Base-by-base conservation (phyloP, 2,797 vertebrate species). In the Acipenser oxyrinchus region DNA sequence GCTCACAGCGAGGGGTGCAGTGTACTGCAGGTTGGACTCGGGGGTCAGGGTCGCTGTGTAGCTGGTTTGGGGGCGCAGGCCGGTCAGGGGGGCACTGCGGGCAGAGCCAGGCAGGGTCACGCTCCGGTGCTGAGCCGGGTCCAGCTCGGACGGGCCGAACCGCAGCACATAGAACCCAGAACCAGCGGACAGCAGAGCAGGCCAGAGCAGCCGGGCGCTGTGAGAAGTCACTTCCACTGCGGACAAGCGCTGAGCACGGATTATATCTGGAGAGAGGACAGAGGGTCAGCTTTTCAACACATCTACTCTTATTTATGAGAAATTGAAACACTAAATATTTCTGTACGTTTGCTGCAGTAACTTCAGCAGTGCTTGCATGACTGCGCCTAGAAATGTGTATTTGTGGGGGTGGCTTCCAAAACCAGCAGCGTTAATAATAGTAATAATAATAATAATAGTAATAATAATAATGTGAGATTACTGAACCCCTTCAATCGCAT, bases 21-120 rank as follows among this genome's bases (percentile, higher is more conserved):
- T 79, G 5, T 81, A 77, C 10, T 76, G 84, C 52, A 84, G 59
- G 11, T 93, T 94, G 67, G 92, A 93, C 70, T 94, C 90, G 0
- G 95, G 92, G n/a, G 84, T 80, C 67, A 99, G 89, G 0, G 77
- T 88, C 66, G 91, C 93, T 0, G 80, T 83, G 0, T 99, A 99
- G 1, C 82, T 91, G 15, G 93, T 94, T 68, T 90, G 87, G 0
- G 96, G 88, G 6, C 71, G 75, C 6, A 99, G 88, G 69, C 75
- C 76, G 0, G 74, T 83, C 67, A 98, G 82, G 15, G 70, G 57
- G 55, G 82, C 76, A 64, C 71, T 81, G 1, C 77, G 94, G 72
- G 88, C 79, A n/a, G 90, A 83, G 4, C 88, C 89, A 0, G 90
- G 81, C 6, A 78, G 73, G 6, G 74, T 85, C 6, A 90, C 72